These are phyloP conservation scores for Metacarcinus magister DNA, from an alignment of 2,888 invertebrate species.

Conservation along the genomic window DNA sequence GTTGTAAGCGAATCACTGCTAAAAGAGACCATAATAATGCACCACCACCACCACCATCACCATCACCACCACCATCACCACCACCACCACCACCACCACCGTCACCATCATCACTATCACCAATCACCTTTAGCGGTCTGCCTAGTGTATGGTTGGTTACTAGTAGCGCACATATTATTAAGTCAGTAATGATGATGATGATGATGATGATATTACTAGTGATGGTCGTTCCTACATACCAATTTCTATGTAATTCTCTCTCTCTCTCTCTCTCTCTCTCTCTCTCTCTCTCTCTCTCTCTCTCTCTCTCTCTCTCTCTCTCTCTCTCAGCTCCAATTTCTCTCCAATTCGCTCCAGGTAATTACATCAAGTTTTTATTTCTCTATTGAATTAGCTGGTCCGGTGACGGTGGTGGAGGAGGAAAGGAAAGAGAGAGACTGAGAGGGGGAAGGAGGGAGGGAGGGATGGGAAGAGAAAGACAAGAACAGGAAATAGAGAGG, in stretches of 20 bases:
- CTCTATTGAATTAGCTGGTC: constrained; percentile 36
- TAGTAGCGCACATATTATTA: too few relatives aligned
- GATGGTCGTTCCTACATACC: too few relatives aligned
- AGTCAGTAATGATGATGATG: too few relatives aligned
- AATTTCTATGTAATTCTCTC: background rate
- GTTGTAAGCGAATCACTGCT: too few relatives aligned
- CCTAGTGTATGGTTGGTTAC: too few relatives aligned
- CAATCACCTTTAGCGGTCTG: too few relatives aligned
- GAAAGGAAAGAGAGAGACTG: background rate
- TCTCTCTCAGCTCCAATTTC: constrained; percentile 22
- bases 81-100: too few relatives aligned
- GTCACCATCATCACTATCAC: too few relatives aligned
- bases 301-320: constrained; percentile 48
- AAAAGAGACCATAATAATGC: too few relatives aligned
- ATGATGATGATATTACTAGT: too few relatives aligned
- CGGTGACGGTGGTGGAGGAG: background rate
- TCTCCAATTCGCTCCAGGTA: constrained; percentile 23
- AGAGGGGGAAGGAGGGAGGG: background rate
- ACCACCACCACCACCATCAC: too few relatives aligned
- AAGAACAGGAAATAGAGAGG: background rate
- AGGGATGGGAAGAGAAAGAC: background rate
- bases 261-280: constrained; percentile 6
- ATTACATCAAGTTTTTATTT: constrained; percentile 43
- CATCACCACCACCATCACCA: too few relatives aligned
- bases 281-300: background rate